Base-by-base conservation (phyloP, 2,797 vertebrate genomes). In the Benthosema pterotum region DNA sequence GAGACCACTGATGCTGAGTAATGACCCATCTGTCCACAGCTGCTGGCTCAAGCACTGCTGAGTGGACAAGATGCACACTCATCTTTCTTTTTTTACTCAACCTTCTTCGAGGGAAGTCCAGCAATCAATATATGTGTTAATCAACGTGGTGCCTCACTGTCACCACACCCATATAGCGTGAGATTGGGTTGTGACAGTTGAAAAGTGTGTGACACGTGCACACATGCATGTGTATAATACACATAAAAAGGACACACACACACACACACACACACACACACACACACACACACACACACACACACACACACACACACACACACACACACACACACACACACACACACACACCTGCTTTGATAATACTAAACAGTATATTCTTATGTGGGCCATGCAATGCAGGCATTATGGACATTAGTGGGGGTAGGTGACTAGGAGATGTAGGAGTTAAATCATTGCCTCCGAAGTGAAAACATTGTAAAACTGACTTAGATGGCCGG, bases 1-100 rank as follows among this genome's bases (percentile, higher is more conserved):
- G 65, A 77, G 64, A 67, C 65, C 68, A 45, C 62, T 65, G 73
- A 65, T 81, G 86, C 83, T 88, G 85, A 87, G 73, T 79, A 86
- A 89, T 68, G 69, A 66, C 74, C 77, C 80, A 67, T 83, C 83
- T 86, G 86, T 85, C 83, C 68, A 59, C 55, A 67, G 46, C 45
- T 69, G 64, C 45, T 69, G 64, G 42, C 67, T 58, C 22, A 58
- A 61, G 52, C 63, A 61, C 13, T 0, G 32, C 81, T 83, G 78
- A 87, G 74, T 85, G 79, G 72, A 72, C 78, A 70, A 67, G 63
- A 28, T 54, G 67, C 60, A 45, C 67, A 42, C 46, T 74, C 2
- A 11, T 3, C 19, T 25, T 72, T 69, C 49, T 12, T 3, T 45
- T 53, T 14, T 43, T 65, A 59, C 55, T 65, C 28, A 42, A 71